Conservation (phyloP, 2,113 vertebrate genomes). For the Pluvianellus socialis region DNA sequence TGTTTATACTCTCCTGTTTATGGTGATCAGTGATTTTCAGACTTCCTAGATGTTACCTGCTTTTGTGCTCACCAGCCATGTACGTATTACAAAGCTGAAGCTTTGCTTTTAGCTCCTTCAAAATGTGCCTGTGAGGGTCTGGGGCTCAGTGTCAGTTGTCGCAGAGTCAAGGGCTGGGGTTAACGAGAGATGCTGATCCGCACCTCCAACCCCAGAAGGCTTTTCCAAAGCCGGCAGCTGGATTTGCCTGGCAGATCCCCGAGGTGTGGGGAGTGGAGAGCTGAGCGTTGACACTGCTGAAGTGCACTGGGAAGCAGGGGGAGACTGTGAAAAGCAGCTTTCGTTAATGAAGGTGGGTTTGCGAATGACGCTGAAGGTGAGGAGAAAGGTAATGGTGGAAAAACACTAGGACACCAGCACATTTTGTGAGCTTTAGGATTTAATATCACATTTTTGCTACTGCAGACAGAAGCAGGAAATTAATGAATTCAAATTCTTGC, state of each 20-base stretch:
- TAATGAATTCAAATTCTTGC: neutral
- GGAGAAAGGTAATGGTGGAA: neutral
- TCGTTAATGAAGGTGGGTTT: no score
- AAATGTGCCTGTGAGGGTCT: neutral
- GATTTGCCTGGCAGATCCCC: neutral
- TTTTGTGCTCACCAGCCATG: neutral
- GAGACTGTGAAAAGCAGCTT: neutral
- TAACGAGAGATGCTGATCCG: neutral
- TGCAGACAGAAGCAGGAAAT: neutral
- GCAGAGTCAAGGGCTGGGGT: neutral
- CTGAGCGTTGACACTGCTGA: neutral
- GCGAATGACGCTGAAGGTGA: neutral
- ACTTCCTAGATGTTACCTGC: neutral
- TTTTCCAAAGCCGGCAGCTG: neutral
- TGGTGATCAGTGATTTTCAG: neutral
- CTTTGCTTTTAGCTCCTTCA: neutral
- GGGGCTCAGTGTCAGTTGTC: neutral
- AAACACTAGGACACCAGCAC: neutral
- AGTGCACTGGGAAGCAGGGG: neutral
- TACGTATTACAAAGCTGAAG: accelerated
- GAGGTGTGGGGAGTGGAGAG: neutral
- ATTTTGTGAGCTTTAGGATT: neutral
- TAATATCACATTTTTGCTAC: constrained; percentile 27
- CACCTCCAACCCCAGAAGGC: neutral
- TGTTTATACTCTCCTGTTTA: neutral